These are phyloP conservation scores for Vipera ursinii DNA, from an alignment of 2,797 vertebrate genomes.

Conservation along the genomic window DNA sequence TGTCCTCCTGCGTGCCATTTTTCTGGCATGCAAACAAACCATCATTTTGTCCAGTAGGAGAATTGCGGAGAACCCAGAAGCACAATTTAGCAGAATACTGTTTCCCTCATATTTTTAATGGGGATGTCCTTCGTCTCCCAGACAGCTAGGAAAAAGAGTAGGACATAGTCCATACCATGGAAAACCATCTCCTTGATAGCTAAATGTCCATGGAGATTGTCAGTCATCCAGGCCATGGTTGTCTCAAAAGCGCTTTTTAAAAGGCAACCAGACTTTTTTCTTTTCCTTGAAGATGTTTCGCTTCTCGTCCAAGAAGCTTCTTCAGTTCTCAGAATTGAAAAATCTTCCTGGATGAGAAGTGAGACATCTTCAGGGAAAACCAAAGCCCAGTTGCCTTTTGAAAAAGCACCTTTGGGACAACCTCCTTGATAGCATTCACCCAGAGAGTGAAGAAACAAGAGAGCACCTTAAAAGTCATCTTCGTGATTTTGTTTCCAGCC, in stretches of 20 bases:
- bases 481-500: background rate
- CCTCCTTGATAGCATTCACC: background rate
- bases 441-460: background rate
- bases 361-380: background rate
- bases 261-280: background rate
- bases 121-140: background rate
- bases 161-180: background rate
- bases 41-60: conserved; percentile 1
- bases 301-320: background rate
- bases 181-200: background rate
- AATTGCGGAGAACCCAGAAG: conserved; percentile 23
- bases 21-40: background rate
- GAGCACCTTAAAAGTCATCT: background rate
- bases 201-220: background rate
- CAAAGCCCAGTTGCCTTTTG: background rate
- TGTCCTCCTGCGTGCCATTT: background rate
- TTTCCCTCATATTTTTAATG: background rate
- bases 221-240: background rate
- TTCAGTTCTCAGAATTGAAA: background rate
- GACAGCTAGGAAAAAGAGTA: background rate
- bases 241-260: background rate
- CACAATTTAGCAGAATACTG: conserved; percentile 21
- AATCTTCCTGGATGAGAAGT: background rate
- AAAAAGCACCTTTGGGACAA: background rate
- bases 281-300: background rate